phyloP scores from a whole-genome alignment of 2,888 invertebrate species.

The Pristionchus fissidentatus region DNA sequence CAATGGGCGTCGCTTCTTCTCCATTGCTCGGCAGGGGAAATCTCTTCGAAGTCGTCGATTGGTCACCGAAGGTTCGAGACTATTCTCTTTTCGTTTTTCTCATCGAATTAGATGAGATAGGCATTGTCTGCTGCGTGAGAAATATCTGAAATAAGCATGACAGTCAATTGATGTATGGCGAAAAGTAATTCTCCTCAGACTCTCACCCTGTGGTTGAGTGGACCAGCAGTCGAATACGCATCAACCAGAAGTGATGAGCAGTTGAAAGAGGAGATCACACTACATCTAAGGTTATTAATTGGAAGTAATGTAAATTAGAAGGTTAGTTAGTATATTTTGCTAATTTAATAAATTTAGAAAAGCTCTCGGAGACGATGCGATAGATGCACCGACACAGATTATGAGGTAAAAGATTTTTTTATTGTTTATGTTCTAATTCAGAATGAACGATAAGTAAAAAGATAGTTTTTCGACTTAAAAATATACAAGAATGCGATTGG shows the following conservation, averaged over 20 bases:
- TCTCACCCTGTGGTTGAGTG: conserved; percentile 31
- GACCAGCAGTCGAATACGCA: conserved; percentile 3
- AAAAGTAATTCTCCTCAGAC: not conserved
- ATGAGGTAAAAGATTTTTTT: conserved; percentile 4
- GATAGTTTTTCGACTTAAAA: no score
- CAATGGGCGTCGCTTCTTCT: not conserved
- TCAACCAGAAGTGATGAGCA: not conserved
- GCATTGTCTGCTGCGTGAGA: no score
- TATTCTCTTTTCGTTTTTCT: not conserved
- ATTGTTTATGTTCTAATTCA: not conserved
- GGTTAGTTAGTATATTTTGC: not conserved
- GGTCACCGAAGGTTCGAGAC: not conserved
- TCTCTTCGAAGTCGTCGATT: conserved; percentile 44
- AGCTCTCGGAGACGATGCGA: not conserved
- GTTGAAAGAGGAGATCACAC: conserved; percentile 5
- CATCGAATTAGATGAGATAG: no score
- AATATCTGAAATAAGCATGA: no score
- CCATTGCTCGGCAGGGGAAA: conserved; percentile 41
- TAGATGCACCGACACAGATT: not conserved
- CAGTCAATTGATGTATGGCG: not conserved
- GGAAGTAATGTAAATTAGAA: not conserved
- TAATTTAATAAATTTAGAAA: conserved; percentile 1
- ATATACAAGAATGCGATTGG: no score
- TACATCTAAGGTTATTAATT: not conserved
- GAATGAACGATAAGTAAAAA: no score